Percentiles rank a stretch among this genome's conserved stretches.
Conservation (phyloP, 2,888 invertebrate species). For the Conistra vaccinii region DNA sequence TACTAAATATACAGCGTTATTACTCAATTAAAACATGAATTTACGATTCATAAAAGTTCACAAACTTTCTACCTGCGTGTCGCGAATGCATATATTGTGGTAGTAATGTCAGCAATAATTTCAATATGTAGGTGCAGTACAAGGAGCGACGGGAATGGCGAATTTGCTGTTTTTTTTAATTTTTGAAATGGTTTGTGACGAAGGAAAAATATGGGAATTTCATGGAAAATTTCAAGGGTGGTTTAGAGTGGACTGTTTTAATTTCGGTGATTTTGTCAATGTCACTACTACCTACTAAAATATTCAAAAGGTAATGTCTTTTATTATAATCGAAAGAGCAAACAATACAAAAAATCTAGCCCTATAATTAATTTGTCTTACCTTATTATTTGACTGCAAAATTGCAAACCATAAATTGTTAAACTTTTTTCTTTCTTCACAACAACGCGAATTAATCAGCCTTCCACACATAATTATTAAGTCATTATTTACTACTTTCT, state of each 20-base stretch:
- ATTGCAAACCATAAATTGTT: constrained; percentile 4
- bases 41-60: constrained; percentile 70
- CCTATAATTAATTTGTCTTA: neutral
- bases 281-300: neutral
- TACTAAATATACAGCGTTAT: constrained; percentile 65
- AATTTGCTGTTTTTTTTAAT: constrained; percentile 61
- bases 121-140: constrained; percentile 68
- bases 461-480: constrained; percentile 36
- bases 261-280: neutral
- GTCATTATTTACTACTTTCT: constrained; percentile 44
- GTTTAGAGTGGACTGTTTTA: neutral
- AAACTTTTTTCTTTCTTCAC: neutral
- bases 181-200: constrained; percentile 55
- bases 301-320: neutral
- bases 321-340: neutral
- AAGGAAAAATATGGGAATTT: constrained; percentile 28
- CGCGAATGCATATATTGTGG: constrained; percentile 69
- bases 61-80: constrained; percentile 69
- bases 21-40: constrained; percentile 70
- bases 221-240: neutral
- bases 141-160: constrained; percentile 56
- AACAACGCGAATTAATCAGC: constrained; percentile 24
- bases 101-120: constrained; percentile 65
- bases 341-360: neutral
- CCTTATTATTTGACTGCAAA: constrained; percentile 12